Evolutionary conservation across 23 tunicate species (phyloP).

Genomic region (Oikopleura albicans): DNA sequence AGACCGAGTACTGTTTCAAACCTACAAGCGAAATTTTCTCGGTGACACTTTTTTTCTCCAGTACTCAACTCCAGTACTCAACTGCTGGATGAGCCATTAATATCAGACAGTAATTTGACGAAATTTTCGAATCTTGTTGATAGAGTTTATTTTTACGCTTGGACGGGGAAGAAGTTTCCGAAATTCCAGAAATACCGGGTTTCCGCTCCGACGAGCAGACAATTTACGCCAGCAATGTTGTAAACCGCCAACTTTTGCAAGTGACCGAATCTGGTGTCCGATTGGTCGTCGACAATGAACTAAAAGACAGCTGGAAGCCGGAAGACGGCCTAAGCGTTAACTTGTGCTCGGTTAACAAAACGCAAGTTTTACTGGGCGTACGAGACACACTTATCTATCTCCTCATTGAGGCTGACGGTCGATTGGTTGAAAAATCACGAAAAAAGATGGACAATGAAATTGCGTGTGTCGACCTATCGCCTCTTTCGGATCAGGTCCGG

Average conservation of each 20-base stretch:
- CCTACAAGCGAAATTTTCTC: too few relatives aligned
- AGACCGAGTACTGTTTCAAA: too few relatives aligned
- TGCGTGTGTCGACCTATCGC: conserved; percentile 54
- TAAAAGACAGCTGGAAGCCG: conserved; percentile 43
- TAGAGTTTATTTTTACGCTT: conserved; percentile 40
- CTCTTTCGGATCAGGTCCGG: conserved; percentile 23
- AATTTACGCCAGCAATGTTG: conserved; percentile 43
- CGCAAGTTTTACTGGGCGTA: conserved; percentile 55
- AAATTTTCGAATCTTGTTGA: too few relatives aligned
- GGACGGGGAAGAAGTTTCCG: conserved; percentile 76
- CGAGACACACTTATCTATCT: conserved; percentile 39
- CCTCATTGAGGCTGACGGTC: conserved; percentile 37
- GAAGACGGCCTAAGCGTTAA: conserved; percentile 39
- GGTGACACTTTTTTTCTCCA: too few relatives aligned
- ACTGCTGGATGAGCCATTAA: too few relatives aligned
- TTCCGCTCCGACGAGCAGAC: conserved; percentile 57
- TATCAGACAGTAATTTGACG: too few relatives aligned
- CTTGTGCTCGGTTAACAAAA: conserved; percentile 45
- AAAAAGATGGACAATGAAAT: conserved; percentile 42
- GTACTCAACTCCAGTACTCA: too few relatives aligned
- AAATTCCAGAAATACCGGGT: conserved; percentile 40
- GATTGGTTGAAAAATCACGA: conserved; percentile 15
- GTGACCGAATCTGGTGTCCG: conserved; percentile 62
- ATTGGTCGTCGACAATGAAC: conserved; percentile 25
- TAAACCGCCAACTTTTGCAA: conserved; percentile 46